Evolutionary conservation across 2,888 invertebrate genomes (phyloP).

Genomic region (Thecocarcelia acutangulata): DNA sequence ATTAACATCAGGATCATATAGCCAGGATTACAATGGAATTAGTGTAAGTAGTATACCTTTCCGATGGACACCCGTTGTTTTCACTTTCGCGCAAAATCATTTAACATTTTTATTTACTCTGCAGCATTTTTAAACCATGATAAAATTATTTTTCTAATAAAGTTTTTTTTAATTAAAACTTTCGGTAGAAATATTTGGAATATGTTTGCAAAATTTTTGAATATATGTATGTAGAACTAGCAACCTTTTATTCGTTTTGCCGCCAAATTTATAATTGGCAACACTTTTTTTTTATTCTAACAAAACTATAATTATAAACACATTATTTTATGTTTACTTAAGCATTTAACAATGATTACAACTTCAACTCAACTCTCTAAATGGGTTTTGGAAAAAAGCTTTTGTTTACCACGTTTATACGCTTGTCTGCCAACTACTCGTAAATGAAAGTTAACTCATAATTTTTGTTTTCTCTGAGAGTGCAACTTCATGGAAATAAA

Average conservation of each 20-base stretch:
- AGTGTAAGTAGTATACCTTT: too few relatives aligned
- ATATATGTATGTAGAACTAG: slow-evolving; percentile 76
- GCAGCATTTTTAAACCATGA: too few relatives aligned
- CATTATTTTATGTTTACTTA: slow-evolving; percentile 7
- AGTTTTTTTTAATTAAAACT: not conserved
- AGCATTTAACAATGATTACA: slow-evolving; percentile 18
- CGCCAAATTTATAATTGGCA: slow-evolving; percentile 2
- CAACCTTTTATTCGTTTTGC: slow-evolving; percentile 75
- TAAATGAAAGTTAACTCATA: too few relatives aligned
- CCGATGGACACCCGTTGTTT: too few relatives aligned
- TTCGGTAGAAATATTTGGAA: slow-evolving; percentile 36
- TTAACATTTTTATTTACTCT: too few relatives aligned
- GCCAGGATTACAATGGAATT: too few relatives aligned
- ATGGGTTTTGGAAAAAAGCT: slow-evolving; percentile 31
- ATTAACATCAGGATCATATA: too few relatives aligned
- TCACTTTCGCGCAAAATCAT: too few relatives aligned
- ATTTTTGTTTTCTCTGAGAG: too few relatives aligned
- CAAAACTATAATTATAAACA: slow-evolving; percentile 36
- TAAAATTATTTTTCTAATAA: not conserved
- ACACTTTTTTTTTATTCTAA: slow-evolving; percentile 29
- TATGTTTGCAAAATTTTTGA: slow-evolving; percentile 24
- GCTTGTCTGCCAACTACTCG: too few relatives aligned
- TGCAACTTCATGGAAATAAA: too few relatives aligned
- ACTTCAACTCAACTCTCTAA: slow-evolving; percentile 69
- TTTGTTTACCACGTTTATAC: not conserved